Evolutionary conservation across 2,797 vertebrate species (phyloP).

Genomic region (Sciaenops ocellatus): DNA sequence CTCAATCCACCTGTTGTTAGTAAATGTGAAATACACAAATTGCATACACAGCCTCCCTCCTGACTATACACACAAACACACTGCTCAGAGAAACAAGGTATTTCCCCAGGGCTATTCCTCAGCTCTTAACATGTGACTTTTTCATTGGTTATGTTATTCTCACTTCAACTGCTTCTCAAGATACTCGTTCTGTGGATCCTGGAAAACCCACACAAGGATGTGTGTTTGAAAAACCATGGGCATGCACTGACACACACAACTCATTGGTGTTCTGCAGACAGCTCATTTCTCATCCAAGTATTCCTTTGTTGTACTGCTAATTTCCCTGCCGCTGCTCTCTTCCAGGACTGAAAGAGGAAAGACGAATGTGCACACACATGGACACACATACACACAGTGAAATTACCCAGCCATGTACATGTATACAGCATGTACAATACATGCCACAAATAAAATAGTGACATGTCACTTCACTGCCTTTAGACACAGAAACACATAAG

Average conservation of each 20-base stretch:
- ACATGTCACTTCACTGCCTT: constrained; percentile 24
- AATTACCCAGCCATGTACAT: background rate
- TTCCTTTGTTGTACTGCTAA: constrained; percentile 17
- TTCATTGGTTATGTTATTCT: constrained; percentile 51
- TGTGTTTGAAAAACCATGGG: background rate
- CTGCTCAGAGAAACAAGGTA: constrained; percentile 27
- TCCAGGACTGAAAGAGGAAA: constrained; percentile 17
- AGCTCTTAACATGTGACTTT: constrained; percentile 32
- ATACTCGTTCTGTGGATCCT: constrained; percentile 34
- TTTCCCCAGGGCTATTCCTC: constrained; percentile 45
- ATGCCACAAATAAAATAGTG: constrained; percentile 17
- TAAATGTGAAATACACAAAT: constrained; percentile 50
- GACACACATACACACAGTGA: constrained; percentile 6
- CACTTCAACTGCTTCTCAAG: constrained; percentile 39
- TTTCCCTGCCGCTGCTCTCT: constrained; percentile 26
- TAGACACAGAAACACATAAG: constrained; percentile 17
- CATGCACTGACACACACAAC: background rate
- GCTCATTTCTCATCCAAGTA: constrained; percentile 53
- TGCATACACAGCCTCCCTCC: constrained; percentile 12
- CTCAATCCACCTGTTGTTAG: constrained; percentile 35
- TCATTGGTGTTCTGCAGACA: constrained; percentile 30
- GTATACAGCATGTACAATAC: background rate
- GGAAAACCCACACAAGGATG: constrained; percentile 28
- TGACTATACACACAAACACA: constrained; percentile 13
- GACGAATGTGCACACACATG: background rate